phyloP scores from a whole-genome alignment of 2,113 vertebrate genomes.

The Megaceryle maxima region DNA sequence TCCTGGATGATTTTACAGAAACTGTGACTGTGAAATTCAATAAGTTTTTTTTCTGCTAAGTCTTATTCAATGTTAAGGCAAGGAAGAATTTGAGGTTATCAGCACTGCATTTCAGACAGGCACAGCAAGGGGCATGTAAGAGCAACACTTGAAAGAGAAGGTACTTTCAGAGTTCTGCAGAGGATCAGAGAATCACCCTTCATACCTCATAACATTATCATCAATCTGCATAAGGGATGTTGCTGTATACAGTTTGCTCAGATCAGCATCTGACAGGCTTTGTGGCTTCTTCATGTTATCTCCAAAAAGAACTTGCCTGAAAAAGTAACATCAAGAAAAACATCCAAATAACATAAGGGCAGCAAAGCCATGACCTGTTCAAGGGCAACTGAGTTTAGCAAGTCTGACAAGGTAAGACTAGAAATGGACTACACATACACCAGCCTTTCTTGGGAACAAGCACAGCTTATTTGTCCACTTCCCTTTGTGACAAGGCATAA shows the following conservation, averaged over 20 bases:
- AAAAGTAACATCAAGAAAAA: neutral
- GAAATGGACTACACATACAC: neutral
- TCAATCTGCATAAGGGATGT: constrained; percentile 98
- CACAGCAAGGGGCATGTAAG: neutral
- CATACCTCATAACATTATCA: constrained; percentile 95
- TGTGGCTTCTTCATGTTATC: constrained; percentile 78
- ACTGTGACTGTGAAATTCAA: neutral
- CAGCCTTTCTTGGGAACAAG: neutral
- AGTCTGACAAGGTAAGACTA: neutral
- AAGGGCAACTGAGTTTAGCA: neutral
- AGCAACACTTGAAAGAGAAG: neutral
- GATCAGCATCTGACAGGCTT: constrained; percentile 81
- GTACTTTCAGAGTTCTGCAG: neutral
- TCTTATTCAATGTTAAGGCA: neutral
- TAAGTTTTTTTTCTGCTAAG: neutral
- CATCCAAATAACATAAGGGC: neutral
- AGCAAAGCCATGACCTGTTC: neutral
- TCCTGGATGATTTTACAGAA: neutral
- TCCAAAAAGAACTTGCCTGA: constrained; percentile 88
- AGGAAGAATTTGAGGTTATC: neutral
- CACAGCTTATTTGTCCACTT: neutral
- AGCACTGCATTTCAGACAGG: neutral
- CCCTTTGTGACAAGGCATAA: neutral
- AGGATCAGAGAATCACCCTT: neutral
- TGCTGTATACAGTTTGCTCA: constrained; percentile 90